Conservation (phyloP, 2,888 invertebrate species). For the Lycaena phlaeas region DNA sequence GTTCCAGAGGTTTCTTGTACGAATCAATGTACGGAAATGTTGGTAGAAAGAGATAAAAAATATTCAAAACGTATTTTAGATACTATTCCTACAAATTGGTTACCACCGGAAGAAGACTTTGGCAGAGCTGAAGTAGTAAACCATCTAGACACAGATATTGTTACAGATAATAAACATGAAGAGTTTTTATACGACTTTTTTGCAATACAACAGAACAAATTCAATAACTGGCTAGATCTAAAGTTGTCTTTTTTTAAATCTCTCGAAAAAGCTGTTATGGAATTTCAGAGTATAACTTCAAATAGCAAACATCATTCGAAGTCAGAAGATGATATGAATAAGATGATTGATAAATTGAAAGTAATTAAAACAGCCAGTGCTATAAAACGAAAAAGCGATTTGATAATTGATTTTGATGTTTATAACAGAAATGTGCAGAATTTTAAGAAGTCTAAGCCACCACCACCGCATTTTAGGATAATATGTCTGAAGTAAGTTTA, state of each 20-base stretch:
- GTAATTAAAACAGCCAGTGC: slow-evolving; percentile 37
- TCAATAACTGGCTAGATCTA: slow-evolving; percentile 43
- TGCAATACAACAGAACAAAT: slow-evolving; percentile 28
- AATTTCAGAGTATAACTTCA: slow-evolving; percentile 28
- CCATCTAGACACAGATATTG: slow-evolving; percentile 21
- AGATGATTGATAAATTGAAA: slow-evolving; percentile 38
- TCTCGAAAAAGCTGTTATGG: slow-evolving; percentile 33
- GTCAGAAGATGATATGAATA: slow-evolving; percentile 40
- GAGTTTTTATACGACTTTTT: slow-evolving; percentile 40
- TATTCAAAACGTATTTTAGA: slow-evolving; percentile 24
- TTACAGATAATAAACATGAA: slow-evolving; percentile 31
- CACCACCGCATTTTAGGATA: slow-evolving; percentile 54
- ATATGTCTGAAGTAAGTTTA: slow-evolving; percentile 53
- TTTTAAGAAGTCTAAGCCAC: slow-evolving; percentile 48
- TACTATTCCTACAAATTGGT: slow-evolving; percentile 36
- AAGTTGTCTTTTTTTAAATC: slow-evolving; percentile 43
- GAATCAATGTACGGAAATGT: slow-evolving; percentile 4
- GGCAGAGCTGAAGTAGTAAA: slow-evolving; percentile 41
- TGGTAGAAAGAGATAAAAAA: slow-evolving; percentile 15
- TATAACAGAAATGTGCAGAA: slow-evolving; percentile 54
- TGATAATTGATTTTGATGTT: slow-evolving; percentile 52
- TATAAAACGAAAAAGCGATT: slow-evolving; percentile 23
- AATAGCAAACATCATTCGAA: no score
- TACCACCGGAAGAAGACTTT: slow-evolving; percentile 43
- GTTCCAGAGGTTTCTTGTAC: slow-evolving; percentile 14